Evolutionary conservation across 2,797 vertebrate genomes (phyloP), one percentile per base, ranked within the genome.

Genomic region (Ctenosaura bakeri): DNA sequence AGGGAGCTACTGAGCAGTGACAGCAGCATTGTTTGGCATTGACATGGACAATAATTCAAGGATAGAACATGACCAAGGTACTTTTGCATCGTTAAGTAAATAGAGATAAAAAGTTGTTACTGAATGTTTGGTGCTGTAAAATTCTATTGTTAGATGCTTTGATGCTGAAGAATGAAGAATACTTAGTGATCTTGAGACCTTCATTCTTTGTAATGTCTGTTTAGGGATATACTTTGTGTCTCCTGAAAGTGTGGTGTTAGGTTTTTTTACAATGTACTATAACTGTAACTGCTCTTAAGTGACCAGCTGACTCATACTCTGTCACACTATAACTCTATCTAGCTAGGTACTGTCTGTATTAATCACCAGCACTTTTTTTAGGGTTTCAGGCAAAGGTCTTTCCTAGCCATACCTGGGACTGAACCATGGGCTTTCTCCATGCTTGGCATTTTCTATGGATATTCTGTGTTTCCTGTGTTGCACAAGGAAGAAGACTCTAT

Each of bases 111-210:
- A 80, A 64, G 16, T 78, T 26, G 6, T 16, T 52, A 7, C 6
- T 24, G 42, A 3, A 0, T 87, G 32, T n/a, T 24, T 0, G 0
- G 38, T 14, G 0, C 6, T 42, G 62, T 88, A 80, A 84, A 42
- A 76, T 52, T 59, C 5, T 32, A 80, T 0, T 35, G 50, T 13
- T 6, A 2, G 14, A 16, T 12, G 20, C n/a, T 76, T 86, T 74
- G n/a, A 29, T 24, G 20, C 82, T 66, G 66, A 46, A 7, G 38
- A 50, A 5, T 69, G 12, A 0, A 1, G 50, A 74, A 18, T 14
- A 46, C 54, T 84, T 42, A 35, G 46, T 85, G 42, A 14, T 18
- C 32, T 66, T 84, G 38, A 50, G 38, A 32, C 18, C 1, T 83
- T 26, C 16, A 54, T 71, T 71, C 64, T 85, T 46, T 46, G 26